A percentile compares a stretch with the other conserved stretches of the same genome.
These are phyloP conservation scores for Struthidea cinerea DNA, from an alignment of 2,113 vertebrate genomes.

Conservation along the genomic window DNA sequence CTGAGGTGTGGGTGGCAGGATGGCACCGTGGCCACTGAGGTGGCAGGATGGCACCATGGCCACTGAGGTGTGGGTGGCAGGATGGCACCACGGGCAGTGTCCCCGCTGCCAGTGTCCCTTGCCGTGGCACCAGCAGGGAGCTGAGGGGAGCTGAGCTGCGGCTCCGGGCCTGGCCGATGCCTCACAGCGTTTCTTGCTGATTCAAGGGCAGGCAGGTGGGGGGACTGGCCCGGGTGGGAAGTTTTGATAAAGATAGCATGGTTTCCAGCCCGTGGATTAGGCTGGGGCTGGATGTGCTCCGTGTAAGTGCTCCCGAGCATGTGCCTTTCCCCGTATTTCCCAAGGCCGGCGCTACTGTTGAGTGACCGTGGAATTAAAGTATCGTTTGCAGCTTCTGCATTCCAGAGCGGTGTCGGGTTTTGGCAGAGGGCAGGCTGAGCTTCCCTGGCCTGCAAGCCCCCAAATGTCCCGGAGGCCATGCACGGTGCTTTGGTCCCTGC, in stretches of 20 bases:
- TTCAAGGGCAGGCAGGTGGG: neutral
- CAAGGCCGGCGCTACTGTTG: constrained; percentile 16
- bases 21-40: neutral
- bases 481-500: neutral
- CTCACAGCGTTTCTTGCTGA: neutral
- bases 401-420: constrained; percentile 22
- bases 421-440: neutral
- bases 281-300: neutral
- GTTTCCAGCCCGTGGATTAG: neutral
- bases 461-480: rapidly evolving
- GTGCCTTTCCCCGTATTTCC: constrained; percentile 13
- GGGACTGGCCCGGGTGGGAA: neutral
- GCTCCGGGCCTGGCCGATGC: rapidly evolving
- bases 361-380: constrained; percentile 50
- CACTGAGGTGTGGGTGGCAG: neutral
- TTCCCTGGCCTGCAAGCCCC: neutral
- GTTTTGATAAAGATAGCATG: neutral
- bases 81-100: neutral
- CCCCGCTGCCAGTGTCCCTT: neutral
- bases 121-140: rapidly evolving
- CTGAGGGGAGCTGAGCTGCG: neutral
- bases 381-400: constrained; percentile 22
- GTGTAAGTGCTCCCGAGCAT: neutral
- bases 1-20: neutral
- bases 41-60: neutral